Conservation (phyloP, 2,888 invertebrate species). For the Tyria jacobaeae region DNA sequence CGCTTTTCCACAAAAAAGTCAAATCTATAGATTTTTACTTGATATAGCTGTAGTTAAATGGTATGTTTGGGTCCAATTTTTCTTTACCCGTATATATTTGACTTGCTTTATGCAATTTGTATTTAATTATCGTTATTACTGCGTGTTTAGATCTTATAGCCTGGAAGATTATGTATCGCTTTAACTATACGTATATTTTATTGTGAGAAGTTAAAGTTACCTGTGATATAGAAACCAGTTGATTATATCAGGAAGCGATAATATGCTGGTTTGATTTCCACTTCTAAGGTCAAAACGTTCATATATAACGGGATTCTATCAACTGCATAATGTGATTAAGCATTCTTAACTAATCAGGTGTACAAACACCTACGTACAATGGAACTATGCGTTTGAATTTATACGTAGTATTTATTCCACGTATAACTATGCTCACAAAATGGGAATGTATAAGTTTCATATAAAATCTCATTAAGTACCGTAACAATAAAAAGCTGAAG, state of each 20-base stretch:
- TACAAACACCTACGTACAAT: too few relatives aligned
- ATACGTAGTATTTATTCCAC: background rate
- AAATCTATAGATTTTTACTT: slow-evolving; percentile 48
- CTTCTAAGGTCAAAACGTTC: background rate
- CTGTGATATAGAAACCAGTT: background rate
- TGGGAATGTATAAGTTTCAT: background rate
- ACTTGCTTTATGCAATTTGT: background rate
- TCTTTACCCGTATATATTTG: background rate
- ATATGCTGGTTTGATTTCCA: background rate
- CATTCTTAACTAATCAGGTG: background rate
- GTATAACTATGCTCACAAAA: background rate
- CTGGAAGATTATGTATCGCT: background rate
- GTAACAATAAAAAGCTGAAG: background rate
- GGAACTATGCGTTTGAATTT: too few relatives aligned
- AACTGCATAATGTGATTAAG: background rate
- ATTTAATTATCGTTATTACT: background rate
- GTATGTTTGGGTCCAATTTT: background rate
- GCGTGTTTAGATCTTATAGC: background rate
- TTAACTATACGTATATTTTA: background rate
- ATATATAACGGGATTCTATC: background rate
- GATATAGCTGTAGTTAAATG: slow-evolving; percentile 20
- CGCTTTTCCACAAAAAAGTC: slow-evolving; percentile 48
- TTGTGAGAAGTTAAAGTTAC: background rate
- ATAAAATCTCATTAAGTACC: background rate
- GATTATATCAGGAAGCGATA: background rate